Evolutionary conservation across 2,888 invertebrate species (phyloP).

Genomic region (Rhodophaea formosa): DNA sequence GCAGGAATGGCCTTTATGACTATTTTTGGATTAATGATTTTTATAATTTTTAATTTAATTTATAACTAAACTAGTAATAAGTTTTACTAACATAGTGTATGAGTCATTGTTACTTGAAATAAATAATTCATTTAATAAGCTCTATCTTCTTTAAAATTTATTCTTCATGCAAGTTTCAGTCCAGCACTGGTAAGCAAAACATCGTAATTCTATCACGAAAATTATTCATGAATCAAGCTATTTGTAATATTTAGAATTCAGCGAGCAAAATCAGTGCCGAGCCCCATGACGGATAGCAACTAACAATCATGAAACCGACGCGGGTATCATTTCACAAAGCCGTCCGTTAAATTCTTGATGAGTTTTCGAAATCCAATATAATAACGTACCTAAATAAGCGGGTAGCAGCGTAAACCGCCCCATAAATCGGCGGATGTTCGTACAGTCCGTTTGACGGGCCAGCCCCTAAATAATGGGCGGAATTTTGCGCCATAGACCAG

Average conservation of each 20-base stretch:
- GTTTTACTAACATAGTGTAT: too few species aligned
- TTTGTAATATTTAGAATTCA: background rate
- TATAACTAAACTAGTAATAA: too few species aligned
- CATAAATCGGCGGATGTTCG: constrained; percentile 54
- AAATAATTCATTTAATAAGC: too few species aligned
- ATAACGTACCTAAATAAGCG: constrained; percentile 29
- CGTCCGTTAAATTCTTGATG: constrained; percentile 33
- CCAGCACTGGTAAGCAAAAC: too few species aligned
- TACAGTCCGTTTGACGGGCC: constrained; percentile 55
- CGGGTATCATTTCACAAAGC: constrained; percentile 24
- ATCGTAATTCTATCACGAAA: too few species aligned
- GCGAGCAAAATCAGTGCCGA: background rate
- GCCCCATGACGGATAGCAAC: background rate
- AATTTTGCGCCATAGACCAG: constrained; percentile 61
- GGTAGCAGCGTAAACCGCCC: constrained; percentile 34
- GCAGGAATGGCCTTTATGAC: too few species aligned
- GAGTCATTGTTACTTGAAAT: too few species aligned
- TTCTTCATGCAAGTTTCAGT: too few species aligned
- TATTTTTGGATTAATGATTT: too few species aligned
- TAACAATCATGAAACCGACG: background rate
- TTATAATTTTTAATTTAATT: too few species aligned
- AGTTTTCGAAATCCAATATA: constrained; percentile 36
- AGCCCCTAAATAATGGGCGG: constrained; percentile 63
- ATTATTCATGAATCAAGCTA: background rate
- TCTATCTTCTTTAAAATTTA: too few species aligned